Evolutionary conservation across 1,140 invertebrate genomes (phyloP), one percentile per base, ranked within the genome.

Genomic region (Rhagoletis pomonella): DNA sequence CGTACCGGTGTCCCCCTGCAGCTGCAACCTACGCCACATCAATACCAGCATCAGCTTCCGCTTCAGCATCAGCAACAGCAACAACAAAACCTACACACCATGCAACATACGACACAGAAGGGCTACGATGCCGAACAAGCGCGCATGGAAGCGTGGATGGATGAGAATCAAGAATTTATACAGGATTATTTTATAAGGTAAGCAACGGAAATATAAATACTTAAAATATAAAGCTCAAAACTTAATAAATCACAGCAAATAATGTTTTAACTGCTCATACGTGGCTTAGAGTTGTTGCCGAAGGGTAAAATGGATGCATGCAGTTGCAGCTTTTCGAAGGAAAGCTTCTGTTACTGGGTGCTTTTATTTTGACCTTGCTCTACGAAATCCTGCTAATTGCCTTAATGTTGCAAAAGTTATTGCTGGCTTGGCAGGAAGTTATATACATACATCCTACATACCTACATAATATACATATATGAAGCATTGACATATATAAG

Each of bases 141-240:
- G 14, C 95, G 96, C 65, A 97, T 98, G 93, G 97, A 98, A 93
- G 95, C 97, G 88, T 99, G 98, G 98, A 95, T 99, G 81, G 98
- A 99, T 94, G 98, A 99, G 92, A 98, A 99, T 94, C 97, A 97
- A 87, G 97, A 98, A 92, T 99, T 99, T 93, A 96, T 97, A 87
- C 96, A 98, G 91, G 97, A 98, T 93, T 99, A 99, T 94, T 98
- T 99, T 93, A 95, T 98, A 90, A 97, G 97, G 97, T 98, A 90
- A 92, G 90, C 84, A 29, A 29, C 29, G 29, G 29, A 29, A 29
- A 29, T 29, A 29, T 29, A 29, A 29, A 29, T 29, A 29, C 29
- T 29, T 29, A 29, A 17, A 87, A 29, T 69, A 29, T 29, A 29
- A 39, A 69, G 65, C 39, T 12, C 65, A 69, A 10, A 69, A 69